Conservation (phyloP, 1,140 invertebrate species). For the Ips typographus region DNA sequence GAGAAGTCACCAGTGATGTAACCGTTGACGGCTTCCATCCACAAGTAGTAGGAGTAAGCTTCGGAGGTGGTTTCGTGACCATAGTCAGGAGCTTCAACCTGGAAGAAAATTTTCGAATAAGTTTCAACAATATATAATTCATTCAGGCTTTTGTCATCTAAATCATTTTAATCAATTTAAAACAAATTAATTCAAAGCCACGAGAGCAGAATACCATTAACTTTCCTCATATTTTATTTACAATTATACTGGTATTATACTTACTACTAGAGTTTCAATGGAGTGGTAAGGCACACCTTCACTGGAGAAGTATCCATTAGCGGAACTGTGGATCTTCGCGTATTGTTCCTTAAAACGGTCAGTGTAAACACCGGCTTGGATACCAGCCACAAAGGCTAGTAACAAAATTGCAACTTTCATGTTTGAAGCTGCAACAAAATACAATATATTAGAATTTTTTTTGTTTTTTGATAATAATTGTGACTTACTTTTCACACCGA, state of each 20-base stretch:
- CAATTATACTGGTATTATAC: neutral
- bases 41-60: conserved; percentile 32
- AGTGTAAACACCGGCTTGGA: conserved; percentile 22
- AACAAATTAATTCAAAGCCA: too few relatives aligned
- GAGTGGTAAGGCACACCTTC: conserved; percentile 36
- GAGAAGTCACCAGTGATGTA: conserved; percentile 34
- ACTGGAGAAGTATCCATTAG: conserved; percentile 34
- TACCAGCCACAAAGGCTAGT: conserved; percentile 22
- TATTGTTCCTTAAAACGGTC: conserved; percentile 38
- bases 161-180: too few relatives aligned
- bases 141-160: too few relatives aligned
- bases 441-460: neutral
- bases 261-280: conserved; percentile 36
- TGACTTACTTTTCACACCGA: neutral
- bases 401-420: conserved; percentile 21
- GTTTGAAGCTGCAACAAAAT: neutral
- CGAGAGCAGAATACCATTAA: too few relatives aligned
- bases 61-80: conserved; percentile 40
- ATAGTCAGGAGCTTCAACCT: conserved; percentile 35
- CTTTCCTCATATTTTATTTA: too few relatives aligned
- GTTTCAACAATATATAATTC: too few relatives aligned
- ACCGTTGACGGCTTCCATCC: conserved; percentile 35
- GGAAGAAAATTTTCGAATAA: neutral
- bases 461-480: neutral
- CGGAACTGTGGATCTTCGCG: conserved; percentile 31